Conservation (phyloP, 2,113 vertebrate species). For the Pyxicephalus adspersus region DNA sequence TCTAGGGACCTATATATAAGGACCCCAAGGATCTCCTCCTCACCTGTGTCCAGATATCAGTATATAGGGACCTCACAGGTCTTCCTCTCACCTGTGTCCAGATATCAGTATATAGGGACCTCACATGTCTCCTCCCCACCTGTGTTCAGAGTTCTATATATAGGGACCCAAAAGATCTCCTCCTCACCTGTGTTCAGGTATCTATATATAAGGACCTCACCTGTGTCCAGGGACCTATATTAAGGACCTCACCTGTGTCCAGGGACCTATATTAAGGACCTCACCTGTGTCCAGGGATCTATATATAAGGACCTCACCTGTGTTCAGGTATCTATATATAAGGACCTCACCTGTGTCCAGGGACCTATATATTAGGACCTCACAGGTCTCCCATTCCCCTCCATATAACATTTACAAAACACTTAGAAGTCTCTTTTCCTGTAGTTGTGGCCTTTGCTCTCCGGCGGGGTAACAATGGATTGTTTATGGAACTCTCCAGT, state of each 20-base stretch:
- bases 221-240: too few species aligned
- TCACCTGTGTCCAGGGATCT: too few species aligned
- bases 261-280: too few species aligned
- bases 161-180: too few species aligned
- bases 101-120: too few species aligned
- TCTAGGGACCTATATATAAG: too few species aligned
- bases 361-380: not conserved
- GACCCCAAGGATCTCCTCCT: too few species aligned
- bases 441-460: not conserved
- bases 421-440: too few species aligned
- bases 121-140: too few species aligned
- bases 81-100: not conserved
- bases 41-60: not conserved
- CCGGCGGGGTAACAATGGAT: not conserved
- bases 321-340: too few species aligned
- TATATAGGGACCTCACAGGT: not conserved
- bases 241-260: too few species aligned
- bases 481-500: constrained; percentile 9
- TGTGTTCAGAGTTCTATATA: not conserved
- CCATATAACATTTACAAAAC: not conserved
- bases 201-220: too few species aligned
- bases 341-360: not conserved
- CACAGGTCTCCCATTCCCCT: not conserved
- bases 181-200: not conserved
- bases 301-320: not conserved